Conservation (phyloP, 2,888 invertebrate genomes). For the Orgyia antiqua region DNA sequence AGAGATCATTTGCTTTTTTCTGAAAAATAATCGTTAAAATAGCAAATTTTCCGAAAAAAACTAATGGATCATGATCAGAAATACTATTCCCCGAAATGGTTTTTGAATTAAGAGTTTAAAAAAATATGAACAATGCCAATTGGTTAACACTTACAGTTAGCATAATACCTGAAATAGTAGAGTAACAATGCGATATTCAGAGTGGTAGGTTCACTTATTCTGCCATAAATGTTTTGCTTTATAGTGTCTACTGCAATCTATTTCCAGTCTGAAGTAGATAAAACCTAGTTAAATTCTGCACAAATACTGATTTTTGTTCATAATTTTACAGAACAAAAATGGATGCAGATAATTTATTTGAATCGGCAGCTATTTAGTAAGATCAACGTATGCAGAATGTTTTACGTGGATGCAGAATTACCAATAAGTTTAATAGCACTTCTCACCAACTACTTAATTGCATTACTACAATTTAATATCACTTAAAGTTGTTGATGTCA, state of each 20-base stretch:
- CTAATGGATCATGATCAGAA: no score
- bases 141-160: not conserved
- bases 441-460: constrained; percentile 5
- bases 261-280: not conserved
- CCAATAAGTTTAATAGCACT: constrained; percentile 1
- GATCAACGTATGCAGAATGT: constrained; percentile 5
- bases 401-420: constrained; percentile 4
- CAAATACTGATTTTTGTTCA: no score
- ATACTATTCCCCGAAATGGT: no score
- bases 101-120: no score
- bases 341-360: constrained; percentile 1
- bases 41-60: no score
- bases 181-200: not conserved
- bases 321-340: not conserved
- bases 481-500: no score
- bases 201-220: not conserved
- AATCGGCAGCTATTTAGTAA: constrained; percentile 5
- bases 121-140: no score
- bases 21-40: no score
- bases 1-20: no score
- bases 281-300: not conserved
- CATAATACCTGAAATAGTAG: not conserved
- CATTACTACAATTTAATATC: constrained; percentile 6
- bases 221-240: not conserved
- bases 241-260: not conserved